Conservation (phyloP, 2,888 invertebrate genomes). For the Deilephila elpenor region DNA sequence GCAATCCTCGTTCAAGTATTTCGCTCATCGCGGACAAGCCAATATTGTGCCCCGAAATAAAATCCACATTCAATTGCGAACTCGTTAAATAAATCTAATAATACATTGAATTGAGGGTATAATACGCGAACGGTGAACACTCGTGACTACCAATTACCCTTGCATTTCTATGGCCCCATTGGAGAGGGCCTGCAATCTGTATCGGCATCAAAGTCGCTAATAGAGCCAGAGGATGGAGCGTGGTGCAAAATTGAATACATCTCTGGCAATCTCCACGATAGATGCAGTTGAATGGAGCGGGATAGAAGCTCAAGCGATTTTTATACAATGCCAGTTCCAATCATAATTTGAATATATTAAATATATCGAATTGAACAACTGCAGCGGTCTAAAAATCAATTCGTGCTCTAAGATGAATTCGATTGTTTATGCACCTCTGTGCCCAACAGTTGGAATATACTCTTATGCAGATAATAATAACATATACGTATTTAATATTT, state of each 20-base stretch:
- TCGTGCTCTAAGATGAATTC: too few species aligned
- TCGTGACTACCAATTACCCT: conserved; percentile 23
- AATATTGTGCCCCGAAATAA: neutral
- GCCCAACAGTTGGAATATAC: too few species aligned
- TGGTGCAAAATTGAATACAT: conserved; percentile 81
- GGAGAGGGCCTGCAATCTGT: conserved; percentile 48
- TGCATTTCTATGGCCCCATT: conserved; percentile 30
- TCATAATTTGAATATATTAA: too few species aligned
- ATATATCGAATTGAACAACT: too few species aligned
- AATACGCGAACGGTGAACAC: conserved; percentile 14
- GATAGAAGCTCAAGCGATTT: conserved; percentile 37
- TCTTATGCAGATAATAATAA: too few species aligned
- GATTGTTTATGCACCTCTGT: too few species aligned
- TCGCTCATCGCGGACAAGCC: neutral
- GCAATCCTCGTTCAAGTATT: neutral
- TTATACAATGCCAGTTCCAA: too few species aligned
- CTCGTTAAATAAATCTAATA: conserved; percentile 23
- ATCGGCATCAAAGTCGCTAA: conserved; percentile 61
- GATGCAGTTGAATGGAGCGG: conserved; percentile 55
- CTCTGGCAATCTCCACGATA: conserved; percentile 78
- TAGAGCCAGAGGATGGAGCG: conserved; percentile 74
- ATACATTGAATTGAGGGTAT: conserved; percentile 19
- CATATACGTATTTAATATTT: too few species aligned
- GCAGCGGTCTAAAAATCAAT: too few species aligned
- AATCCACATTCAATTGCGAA: neutral